Base-by-base conservation (phyloP, 2,888 invertebrate species). In the Melitaea athalia region DNA sequence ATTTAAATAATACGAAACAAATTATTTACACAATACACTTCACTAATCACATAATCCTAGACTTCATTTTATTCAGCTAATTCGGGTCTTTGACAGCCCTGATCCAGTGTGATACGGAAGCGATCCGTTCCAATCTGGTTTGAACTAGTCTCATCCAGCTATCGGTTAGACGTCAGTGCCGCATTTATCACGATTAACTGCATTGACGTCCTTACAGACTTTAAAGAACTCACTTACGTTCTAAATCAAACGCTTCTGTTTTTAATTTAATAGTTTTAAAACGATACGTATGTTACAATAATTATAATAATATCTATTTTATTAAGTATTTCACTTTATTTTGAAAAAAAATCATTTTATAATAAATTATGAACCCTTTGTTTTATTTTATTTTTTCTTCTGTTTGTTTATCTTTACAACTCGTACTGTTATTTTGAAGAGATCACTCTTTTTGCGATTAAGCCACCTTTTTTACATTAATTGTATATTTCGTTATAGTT, bases 91-190 rank as follows among this genome's bases (percentile, higher is more conserved):
- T 71, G 76, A 73, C 72, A 69, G 64, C 59, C 72, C 68, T 78
- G 75, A 79, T 78, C 79, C 72, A 55, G n/a, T 47, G 52, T 67
- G 67, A 76, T 78, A 74, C 71, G 63, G 59, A 63, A 63, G 65
- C 66, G 67, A 76, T 78, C 74, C 71, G 63, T 55, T 65, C 62
- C 66, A 61, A 71, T 74, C 72, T 74, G 73, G 74, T 60, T 72
- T 71, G 68, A 63, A 74, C 71, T 71, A 74, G 78, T 76, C 76
- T 74, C 70, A 70, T 72, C 74, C 75, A 71, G 72, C 72, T 72
- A 72, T 73, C 73, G 72, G 64, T 70, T 72, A 69, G 66, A 70
- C 59, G 71, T 71, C 71, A 70, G 63, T 73, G 67, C 64, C 67
- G 72, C 72, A 74, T 74, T 72, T 70, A 71, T 76, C 77, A 76